Evolutionary conservation across 1,140 invertebrate genomes (phyloP).

Genomic region (Caerostris extrusa): DNA sequence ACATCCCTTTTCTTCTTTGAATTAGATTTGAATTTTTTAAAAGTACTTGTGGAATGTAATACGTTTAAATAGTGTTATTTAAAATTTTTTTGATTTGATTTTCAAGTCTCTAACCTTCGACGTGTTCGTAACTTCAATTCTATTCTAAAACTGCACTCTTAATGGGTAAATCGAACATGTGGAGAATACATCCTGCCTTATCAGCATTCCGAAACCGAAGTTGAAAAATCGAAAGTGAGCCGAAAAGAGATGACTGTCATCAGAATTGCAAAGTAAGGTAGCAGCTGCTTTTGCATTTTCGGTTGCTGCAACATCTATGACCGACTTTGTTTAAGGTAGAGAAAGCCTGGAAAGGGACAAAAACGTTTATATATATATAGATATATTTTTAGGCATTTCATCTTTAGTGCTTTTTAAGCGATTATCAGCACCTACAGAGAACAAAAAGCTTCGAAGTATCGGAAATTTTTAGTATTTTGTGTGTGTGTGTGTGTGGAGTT

Average conservation of each 20-base stretch:
- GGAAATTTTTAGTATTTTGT: not conserved
- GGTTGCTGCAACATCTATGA: not conserved
- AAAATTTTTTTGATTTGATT: not conserved
- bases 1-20: not conserved
- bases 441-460: not conserved
- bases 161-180: conserved; percentile 43
- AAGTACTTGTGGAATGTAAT: not conserved
- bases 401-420: conserved; percentile 11
- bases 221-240: conserved; percentile 35
- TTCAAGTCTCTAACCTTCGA: not conserved
- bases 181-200: not conserved
- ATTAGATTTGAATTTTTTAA: conserved; percentile 1
- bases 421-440: not conserved
- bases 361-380: not conserved
- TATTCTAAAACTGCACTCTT: not conserved
- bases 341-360: not conserved
- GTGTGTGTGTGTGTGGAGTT: no score
- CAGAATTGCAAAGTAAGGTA: conserved; percentile 45
- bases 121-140: not conserved
- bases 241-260: not conserved
- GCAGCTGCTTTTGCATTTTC: conserved; percentile 25
- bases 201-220: conserved; percentile 15
- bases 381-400: not conserved
- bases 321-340: not conserved
- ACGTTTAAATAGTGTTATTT: not conserved